Evolutionary conservation across 2,888 invertebrate species (phyloP).

Genomic region (Mycalesis mineus): DNA sequence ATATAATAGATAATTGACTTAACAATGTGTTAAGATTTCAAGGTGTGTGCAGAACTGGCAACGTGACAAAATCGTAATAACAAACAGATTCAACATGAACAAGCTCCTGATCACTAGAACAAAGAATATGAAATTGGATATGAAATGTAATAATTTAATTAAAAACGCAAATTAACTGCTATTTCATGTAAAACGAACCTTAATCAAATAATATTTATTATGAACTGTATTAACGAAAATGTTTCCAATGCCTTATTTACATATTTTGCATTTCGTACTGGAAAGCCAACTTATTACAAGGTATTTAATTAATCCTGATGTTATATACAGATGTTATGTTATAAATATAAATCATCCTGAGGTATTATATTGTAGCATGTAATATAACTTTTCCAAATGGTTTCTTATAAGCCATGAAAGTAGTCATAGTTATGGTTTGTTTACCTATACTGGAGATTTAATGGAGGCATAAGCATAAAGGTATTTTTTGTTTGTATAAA

Average conservation of each 20-base stretch:
- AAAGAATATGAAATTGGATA: neutral
- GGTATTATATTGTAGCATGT: no score
- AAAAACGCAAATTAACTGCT: neutral
- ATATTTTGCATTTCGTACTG: constrained; percentile 2
- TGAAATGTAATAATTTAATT: neutral
- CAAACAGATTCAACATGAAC: neutral
- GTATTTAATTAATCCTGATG: neutral
- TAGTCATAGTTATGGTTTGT: no score
- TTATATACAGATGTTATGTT: no score
- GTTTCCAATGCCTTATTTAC: neutral
- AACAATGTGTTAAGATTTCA: neutral
- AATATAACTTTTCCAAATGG: no score
- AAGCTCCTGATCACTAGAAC: neutral
- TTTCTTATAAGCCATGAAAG: no score
- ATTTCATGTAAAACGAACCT: neutral
- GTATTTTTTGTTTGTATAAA: no score
- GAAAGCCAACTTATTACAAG: neutral
- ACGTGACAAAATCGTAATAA: neutral
- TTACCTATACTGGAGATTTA: no score
- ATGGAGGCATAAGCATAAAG: no score
- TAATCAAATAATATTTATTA: neutral
- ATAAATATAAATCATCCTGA: no score
- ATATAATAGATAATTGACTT: no score
- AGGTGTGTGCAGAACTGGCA: neutral
- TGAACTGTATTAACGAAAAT: neutral